Evolutionary conservation across 2,797 vertebrate genomes (phyloP), one percentile per base, ranked within the genome.

Genomic region (Aeoliscus strigatus): DNA sequence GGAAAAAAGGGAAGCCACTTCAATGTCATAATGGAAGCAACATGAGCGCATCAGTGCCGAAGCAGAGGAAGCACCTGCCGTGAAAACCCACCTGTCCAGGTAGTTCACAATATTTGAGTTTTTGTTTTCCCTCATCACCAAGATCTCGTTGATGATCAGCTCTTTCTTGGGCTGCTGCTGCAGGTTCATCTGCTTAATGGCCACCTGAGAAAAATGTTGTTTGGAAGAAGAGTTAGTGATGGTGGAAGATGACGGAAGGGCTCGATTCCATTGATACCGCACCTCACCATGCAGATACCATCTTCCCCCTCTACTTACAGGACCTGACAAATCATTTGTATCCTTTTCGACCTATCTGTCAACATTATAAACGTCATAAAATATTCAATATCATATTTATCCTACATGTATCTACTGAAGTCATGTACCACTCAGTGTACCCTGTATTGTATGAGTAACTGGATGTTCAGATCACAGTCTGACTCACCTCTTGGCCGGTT

Each of bases 51-150:
- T n/a, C n/a, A n/a, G n/a, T n/a, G n/a, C n/a, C n/a, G n/a, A n/a
- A n/a, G n/a, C n/a, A n/a, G n/a, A n/a, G n/a, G n/a, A n/a, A n/a
- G n/a, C n/a, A n/a, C n/a, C n/a, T n/a, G n/a, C 21, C 21, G 6
- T 23, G n/a, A 30, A 50, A 38, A 27, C 90, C 73, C 58, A 98
- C 96, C 96, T 98, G 88, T 98, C 95, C 87, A 98, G 88, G 84
- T 98, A 98, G 84, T 98, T 98, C 40, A 98, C 96, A 55, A 98
- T 98, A 61, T 98, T 98, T 25, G 93, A 90, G 85, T 98, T 97
- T 80, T 98, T 98, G 93, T 98, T 97, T 97, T 98, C 95, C 95
- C 95, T 97, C 96, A 98, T 98, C 84, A 98, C 96, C 51, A 98
- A 75, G 81, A 98, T 98, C 90, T 98, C 96, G 77, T 98, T 98